Evolutionary conservation across 2,113 vertebrate genomes (phyloP).

Genomic region (Pangasianodon hypophthalmus): DNA sequence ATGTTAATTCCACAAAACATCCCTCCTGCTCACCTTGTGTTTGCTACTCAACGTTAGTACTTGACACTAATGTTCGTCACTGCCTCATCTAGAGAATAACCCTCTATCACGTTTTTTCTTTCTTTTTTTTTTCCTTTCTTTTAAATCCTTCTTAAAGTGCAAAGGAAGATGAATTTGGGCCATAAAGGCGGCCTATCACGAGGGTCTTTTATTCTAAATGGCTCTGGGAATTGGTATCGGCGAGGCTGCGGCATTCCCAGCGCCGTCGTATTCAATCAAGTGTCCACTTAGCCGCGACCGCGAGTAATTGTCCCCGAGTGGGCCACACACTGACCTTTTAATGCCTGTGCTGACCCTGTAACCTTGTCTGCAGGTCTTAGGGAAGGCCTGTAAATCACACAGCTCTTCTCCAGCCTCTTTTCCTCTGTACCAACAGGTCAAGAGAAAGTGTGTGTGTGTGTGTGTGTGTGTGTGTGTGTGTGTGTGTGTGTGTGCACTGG

Average conservation of each 20-base stretch:
- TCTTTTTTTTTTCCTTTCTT: conserved; percentile 84
- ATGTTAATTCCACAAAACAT: conserved; percentile 28
- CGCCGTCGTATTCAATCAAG: conserved; percentile 99
- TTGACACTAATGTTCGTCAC: conserved; percentile 69
- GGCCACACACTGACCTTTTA: conserved; percentile 98
- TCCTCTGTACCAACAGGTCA: conserved; percentile 79
- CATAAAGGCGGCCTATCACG: conserved; percentile 97
- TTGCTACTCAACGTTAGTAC: conserved; percentile 41
- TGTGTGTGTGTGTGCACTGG: conserved; percentile 54
- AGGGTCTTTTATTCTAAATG: conserved; percentile 99
- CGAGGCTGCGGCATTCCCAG: conserved; percentile 91
- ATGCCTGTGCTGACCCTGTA: conserved; percentile 94
- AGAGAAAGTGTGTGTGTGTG: conserved; percentile 77
- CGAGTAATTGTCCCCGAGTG: conserved; percentile 99
- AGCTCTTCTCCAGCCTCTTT: conserved; percentile 75
- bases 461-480: conserved; percentile 63
- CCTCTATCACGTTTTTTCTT: conserved; percentile 83
- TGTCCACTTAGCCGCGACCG: conserved; percentile 99
- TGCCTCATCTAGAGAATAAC: conserved; percentile 69
- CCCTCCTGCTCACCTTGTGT: conserved; percentile 68
- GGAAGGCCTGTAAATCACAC: conserved; percentile 90
- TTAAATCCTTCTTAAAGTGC: conserved; percentile 76
- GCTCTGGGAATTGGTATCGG: conserved; percentile 98
- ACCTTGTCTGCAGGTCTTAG: conserved; percentile 97
- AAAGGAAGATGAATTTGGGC: conserved; percentile 99